Evolutionary conservation across 2,888 invertebrate genomes (phyloP).

Genomic region (Perizoma affinitatum): DNA sequence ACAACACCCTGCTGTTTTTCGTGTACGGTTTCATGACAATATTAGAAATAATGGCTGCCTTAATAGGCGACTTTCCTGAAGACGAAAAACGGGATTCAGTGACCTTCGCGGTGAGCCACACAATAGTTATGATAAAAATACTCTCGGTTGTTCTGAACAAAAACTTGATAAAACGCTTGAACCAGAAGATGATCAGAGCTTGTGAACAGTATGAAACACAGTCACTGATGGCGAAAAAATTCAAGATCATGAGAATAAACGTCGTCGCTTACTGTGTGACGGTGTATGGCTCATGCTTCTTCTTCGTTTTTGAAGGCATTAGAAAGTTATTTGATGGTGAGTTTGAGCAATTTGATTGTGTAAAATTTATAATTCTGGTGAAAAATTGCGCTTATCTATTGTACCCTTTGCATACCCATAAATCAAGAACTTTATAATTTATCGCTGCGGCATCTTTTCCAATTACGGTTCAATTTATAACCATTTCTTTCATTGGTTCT

Average conservation of each 20-base stretch:
- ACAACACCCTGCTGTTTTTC: slow-evolving; percentile 50
- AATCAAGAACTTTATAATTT: too few species aligned
- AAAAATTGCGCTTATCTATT: too few species aligned
- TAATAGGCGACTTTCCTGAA: slow-evolving; percentile 64
- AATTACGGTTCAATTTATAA: background rate
- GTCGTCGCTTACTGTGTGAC: slow-evolving; percentile 54
- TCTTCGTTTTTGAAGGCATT: slow-evolving; percentile 67
- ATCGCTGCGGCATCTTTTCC: background rate
- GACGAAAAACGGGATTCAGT: slow-evolving; percentile 70
- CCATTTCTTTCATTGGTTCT: background rate
- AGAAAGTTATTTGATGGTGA: slow-evolving; percentile 61
- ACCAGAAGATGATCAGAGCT: slow-evolving; percentile 58
- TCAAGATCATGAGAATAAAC: slow-evolving; percentile 66
- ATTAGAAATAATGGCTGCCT: slow-evolving; percentile 68
- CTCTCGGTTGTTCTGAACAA: slow-evolving; percentile 61
- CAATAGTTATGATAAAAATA: slow-evolving; percentile 69
- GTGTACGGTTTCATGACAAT: slow-evolving; percentile 63
- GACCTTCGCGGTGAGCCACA: slow-evolving; percentile 70
- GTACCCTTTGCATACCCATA: too few species aligned
- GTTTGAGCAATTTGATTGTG: slow-evolving; percentile 4
- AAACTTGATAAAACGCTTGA: slow-evolving; percentile 55
- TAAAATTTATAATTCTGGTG: too few species aligned
- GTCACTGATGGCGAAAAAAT: slow-evolving; percentile 57
- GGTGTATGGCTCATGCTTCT: slow-evolving; percentile 60
- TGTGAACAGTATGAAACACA: slow-evolving; percentile 62